Percentiles rank a stretch among this genome's conserved stretches.
These are phyloP conservation scores for Sminthopsis crassicaudata DNA, from an alignment of 2,113 vertebrate genomes.

Conservation along the genomic window DNA sequence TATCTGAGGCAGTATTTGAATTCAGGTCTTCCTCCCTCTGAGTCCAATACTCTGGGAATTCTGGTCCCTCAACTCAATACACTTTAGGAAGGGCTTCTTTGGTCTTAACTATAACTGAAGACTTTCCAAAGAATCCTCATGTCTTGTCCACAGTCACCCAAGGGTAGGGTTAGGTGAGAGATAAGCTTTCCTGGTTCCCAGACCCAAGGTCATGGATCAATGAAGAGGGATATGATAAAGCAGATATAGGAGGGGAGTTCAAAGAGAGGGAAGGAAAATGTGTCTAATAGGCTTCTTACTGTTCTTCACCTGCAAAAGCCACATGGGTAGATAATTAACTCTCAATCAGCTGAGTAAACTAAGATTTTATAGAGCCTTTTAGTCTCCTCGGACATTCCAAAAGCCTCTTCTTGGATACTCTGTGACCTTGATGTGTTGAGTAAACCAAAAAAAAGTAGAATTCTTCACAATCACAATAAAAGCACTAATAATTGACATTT, in stretches of 20 bases:
- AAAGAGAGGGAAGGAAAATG: background rate
- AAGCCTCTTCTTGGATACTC: background rate
- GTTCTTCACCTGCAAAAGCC: background rate
- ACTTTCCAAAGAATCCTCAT: background rate
- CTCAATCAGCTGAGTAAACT: background rate
- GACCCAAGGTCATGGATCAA: background rate
- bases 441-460: background rate
- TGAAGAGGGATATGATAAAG: background rate
- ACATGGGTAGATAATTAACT: background rate
- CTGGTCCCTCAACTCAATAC: background rate
- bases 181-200: background rate
- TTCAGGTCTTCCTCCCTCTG: background rate
- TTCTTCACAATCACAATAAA: background rate
- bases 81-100: background rate
- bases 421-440: background rate
- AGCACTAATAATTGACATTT: background rate
- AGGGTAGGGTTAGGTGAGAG: background rate
- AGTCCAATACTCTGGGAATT: background rate
- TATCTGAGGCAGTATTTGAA: background rate
- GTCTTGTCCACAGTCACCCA: background rate
- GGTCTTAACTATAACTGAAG: background rate
- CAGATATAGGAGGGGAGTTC: background rate
- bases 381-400: slow-evolving; percentile 10
- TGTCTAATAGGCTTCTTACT: background rate
- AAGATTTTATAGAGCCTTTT: background rate